Conservation (phyloP, 1,140 invertebrate species). For the Lordiphosa clarofinis region DNA sequence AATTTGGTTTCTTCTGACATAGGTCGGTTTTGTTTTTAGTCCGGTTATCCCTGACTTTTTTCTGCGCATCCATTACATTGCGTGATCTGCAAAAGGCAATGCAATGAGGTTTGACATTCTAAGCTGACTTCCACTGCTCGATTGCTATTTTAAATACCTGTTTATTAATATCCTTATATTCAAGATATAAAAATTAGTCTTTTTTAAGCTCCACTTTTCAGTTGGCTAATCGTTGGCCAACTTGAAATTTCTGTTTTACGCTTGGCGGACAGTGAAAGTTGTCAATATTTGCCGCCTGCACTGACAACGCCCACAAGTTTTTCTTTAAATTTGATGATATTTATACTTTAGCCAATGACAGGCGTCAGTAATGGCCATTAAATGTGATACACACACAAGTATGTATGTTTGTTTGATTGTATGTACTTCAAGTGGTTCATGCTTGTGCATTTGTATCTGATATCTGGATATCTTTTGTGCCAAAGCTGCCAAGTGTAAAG, state of each 20-base stretch:
- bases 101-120: too few species aligned
- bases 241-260: constrained; percentile 21
- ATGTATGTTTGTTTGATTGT: constrained; percentile 19
- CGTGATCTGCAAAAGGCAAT: too few species aligned
- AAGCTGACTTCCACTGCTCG: too few species aligned
- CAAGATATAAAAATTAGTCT: too few species aligned
- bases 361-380: constrained; percentile 18
- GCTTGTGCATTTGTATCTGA: constrained; percentile 22
- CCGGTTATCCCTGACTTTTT: too few species aligned
- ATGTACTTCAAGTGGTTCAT: constrained; percentile 2
- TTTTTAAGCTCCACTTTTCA: constrained; percentile 18
- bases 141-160: too few species aligned
- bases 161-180: too few species aligned
- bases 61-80: too few species aligned
- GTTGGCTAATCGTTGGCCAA: constrained; percentile 6
- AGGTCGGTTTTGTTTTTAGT: too few species aligned
- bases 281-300: constrained; percentile 11
- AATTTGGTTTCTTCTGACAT: too few species aligned
- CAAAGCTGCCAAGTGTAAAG: constrained; percentile 29
- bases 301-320: constrained; percentile 16
- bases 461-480: constrained; percentile 21
- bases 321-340: constrained; percentile 17
- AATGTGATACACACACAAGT: background rate
- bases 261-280: constrained; percentile 33
- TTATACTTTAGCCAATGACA: constrained; percentile 21